Evolutionary conservation across 2,797 vertebrate genomes (phyloP).

Genomic region (Rhinella marina): DNA sequence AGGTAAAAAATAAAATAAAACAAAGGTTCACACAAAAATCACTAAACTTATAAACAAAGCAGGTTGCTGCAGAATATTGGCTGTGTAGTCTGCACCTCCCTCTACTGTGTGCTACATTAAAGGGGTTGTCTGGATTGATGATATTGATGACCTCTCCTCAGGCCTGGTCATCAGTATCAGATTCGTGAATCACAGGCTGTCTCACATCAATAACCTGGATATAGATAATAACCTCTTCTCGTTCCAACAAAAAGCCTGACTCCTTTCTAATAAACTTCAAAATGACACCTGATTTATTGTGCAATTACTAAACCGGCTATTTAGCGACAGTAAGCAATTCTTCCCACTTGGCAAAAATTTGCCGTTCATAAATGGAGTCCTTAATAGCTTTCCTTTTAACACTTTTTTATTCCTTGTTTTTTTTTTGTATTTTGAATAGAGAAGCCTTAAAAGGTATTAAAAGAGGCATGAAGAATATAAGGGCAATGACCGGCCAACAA

Average conservation of each 20-base stretch:
- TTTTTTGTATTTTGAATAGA: not conserved
- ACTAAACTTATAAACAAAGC: too few relatives aligned
- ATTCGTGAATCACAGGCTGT: not conserved
- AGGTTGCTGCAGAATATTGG: too few relatives aligned
- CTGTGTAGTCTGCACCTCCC: too few relatives aligned
- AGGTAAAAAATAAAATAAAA: too few relatives aligned
- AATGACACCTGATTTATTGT: conserved; percentile 3
- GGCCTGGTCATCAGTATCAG: too few relatives aligned
- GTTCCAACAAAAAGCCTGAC: not conserved
- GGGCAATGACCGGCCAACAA: not conserved
- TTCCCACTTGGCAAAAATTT: conserved; percentile 18
- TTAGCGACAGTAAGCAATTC: conserved; percentile 9
- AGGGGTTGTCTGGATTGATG: too few relatives aligned
- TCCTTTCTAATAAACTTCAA: conserved; percentile 1
- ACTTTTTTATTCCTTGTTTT: not conserved
- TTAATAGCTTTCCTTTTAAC: not conserved
- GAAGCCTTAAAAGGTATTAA: not conserved
- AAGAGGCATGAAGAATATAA: not conserved
- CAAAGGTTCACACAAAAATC: too few relatives aligned
- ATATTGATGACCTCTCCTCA: too few relatives aligned
- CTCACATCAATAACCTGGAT: not conserved
- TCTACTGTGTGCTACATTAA: too few relatives aligned
- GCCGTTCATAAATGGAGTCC: conserved; percentile 2
- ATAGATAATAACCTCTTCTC: not conserved
- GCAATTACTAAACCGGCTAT: conserved; percentile 22